phyloP scores from a whole-genome alignment of 2,113 vertebrate genomes.

The Apteryx owenii region DNA sequence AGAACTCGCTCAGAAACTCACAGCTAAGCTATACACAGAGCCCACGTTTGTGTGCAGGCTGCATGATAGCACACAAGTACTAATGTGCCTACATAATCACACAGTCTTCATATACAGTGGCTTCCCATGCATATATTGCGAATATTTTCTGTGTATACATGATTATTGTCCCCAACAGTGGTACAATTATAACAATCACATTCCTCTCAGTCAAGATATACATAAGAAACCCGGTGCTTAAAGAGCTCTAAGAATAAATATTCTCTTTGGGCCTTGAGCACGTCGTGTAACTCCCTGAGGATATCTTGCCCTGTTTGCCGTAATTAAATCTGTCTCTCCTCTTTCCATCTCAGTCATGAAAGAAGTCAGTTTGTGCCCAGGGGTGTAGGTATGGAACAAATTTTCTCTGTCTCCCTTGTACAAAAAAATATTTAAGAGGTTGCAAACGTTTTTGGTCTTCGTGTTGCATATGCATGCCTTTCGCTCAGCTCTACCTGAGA shows the following conservation, averaged over 20 bases:
- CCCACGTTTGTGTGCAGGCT: fast-evolving
- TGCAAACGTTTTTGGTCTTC: background rate
- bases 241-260: background rate
- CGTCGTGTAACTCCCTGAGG: background rate
- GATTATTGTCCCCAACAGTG: background rate
- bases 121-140: background rate
- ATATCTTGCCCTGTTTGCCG: background rate
- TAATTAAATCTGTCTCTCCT: background rate
- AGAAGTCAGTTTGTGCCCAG: background rate
- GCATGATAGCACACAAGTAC: background rate
- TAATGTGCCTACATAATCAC: background rate
- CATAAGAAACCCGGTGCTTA: background rate
- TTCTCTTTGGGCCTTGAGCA: background rate
- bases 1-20: background rate
- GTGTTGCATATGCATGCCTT: fast-evolving
- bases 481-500: fast-evolving
- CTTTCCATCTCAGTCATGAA: background rate
- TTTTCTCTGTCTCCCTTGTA: background rate
- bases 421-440: background rate
- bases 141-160: background rate
- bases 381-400: background rate
- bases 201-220: background rate
- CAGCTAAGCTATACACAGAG: background rate
- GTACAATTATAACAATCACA: background rate
- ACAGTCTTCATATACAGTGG: background rate